These are phyloP conservation scores for Oscheius sp. DNA, from an alignment of 2,888 invertebrate species.

Conservation along the genomic window DNA sequence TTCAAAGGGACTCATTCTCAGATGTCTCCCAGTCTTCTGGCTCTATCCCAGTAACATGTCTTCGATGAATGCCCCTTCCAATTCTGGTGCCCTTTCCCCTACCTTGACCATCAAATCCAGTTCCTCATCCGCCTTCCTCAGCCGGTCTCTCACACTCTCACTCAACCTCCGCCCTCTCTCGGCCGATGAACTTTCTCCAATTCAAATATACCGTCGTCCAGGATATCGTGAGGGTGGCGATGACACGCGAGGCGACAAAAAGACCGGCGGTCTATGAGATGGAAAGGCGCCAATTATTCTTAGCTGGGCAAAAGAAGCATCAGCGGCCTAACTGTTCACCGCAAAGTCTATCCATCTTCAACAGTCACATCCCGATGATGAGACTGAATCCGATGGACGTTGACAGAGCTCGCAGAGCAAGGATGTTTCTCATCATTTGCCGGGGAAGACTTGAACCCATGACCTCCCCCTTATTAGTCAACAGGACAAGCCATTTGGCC, in stretches of 20 bases:
- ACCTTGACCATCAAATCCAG: slow-evolving; percentile 6
- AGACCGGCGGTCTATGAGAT: slow-evolving; percentile 16
- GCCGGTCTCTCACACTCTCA: slow-evolving; percentile 7
- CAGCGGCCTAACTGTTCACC: slow-evolving; percentile 24
- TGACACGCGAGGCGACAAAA: not conserved
- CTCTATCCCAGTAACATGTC: not conserved
- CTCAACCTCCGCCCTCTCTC: not conserved
- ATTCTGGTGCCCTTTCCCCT: not conserved
- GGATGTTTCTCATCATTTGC: slow-evolving; percentile 30
- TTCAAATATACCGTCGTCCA: too few species aligned
- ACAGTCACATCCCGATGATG: slow-evolving; percentile 17
- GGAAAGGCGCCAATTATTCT: slow-evolving; percentile 12
- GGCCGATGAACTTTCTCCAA: too few species aligned
- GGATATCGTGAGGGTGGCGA: too few species aligned
- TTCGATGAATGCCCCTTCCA: not conserved
- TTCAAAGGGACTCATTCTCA: not conserved
- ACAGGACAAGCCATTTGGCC: not conserved
- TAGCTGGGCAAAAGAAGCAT: not conserved
- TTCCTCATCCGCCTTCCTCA: slow-evolving; percentile 14
- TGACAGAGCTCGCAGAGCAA: slow-evolving; percentile 25
- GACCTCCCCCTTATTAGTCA: not conserved
- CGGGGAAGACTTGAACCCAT: slow-evolving; percentile 4
- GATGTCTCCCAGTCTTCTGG: not conserved
- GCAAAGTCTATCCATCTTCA: slow-evolving; percentile 10
- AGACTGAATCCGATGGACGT: not conserved